Base-by-base conservation (phyloP, 2,113 vertebrate species). In the Corythoichthys haematopterus region DNA sequence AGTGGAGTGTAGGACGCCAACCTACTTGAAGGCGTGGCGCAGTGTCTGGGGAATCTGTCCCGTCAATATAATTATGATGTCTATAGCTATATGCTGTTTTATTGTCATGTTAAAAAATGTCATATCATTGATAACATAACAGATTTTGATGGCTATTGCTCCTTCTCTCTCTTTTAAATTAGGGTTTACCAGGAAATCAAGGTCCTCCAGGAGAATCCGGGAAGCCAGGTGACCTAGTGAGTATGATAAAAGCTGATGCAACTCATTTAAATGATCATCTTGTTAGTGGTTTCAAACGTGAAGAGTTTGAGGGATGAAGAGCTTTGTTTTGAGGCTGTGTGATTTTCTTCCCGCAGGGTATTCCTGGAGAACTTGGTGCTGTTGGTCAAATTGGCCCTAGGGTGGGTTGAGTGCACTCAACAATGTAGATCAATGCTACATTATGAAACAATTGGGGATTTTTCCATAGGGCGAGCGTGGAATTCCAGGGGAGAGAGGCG, bases 111-210 rank as follows among this genome's bases (percentile, higher is more conserved):
- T 37, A n/a, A 4, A 60, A 43, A 8, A n/a, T 60, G 16, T 38
- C 13, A 37, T n/a, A 4, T 40, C n/a, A 20, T 20, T 60, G 10
- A 46, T 11, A 62, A 12, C 3, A 46, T 4, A 10, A 16, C 4
- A 48, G 61, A 0, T 37, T 37, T 56, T 70, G 16, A 52, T 2
- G 46, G 38, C 6, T 3, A 40, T 40, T 6, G 3, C 6, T 40
- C 38, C 3, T 3, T 6, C 38, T 40, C 0, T 15, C 61, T 2
- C 48, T 80, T 8, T 52, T 69, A 40, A 40, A 13, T 50, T 72
- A 99, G 97, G 97, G 97, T 7, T 92, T 98, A 61, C 97, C 97
- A 75, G 97, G 97, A 75, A 92, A 95, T 71, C 95, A 95, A 77
- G 97, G 97, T 1, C 96, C 97, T 75, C 96, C 96, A 66, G 97